phyloP scores from a whole-genome alignment of 2,797 vertebrate species.

The Typhlichthys eigenmanni region DNA sequence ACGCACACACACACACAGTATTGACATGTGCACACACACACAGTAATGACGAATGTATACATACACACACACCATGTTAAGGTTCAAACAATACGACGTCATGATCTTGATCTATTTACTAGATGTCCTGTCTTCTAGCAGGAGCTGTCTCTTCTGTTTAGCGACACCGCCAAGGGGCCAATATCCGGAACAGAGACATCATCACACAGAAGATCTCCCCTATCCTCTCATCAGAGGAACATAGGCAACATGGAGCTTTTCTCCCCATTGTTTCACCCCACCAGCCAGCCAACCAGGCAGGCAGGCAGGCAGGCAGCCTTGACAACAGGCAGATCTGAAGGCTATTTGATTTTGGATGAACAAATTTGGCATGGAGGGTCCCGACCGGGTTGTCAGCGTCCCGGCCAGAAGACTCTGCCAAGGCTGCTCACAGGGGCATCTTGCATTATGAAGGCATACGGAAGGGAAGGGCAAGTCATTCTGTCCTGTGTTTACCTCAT shows the following conservation, averaged over 20 bases:
- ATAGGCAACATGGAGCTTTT: slow-evolving; percentile 35
- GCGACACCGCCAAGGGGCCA: slow-evolving; percentile 56
- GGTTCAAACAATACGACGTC: slow-evolving; percentile 43
- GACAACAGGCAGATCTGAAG: slow-evolving; percentile 46
- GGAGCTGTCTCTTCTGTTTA: slow-evolving; percentile 53
- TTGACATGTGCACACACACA: neutral
- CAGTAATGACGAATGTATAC: neutral
- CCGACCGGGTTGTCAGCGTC: slow-evolving; percentile 47
- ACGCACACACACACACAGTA: slow-evolving; percentile 3
- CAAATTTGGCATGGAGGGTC: slow-evolving; percentile 48
- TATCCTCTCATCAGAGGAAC: slow-evolving; percentile 34
- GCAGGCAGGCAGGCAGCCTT: slow-evolving; percentile 47
- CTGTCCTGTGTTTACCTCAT: too few species aligned
- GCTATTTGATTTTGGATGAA: slow-evolving; percentile 52
- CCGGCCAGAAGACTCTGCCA: slow-evolving; percentile 56
- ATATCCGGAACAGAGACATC: slow-evolving; percentile 78
- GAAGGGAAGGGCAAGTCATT: too few species aligned
- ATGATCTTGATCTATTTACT: slow-evolving; percentile 69
- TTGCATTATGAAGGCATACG: slow-evolving; percentile 45
- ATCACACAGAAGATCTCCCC: slow-evolving; percentile 51
- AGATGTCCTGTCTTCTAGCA: slow-evolving; percentile 51
- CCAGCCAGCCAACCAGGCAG: slow-evolving; percentile 23
- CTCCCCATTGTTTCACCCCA: slow-evolving; percentile 33
- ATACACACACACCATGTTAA: slow-evolving; percentile 39
- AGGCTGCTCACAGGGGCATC: slow-evolving; percentile 51